Conservation (phyloP, 2,113 vertebrate species). For the Elaphurus davidianus region DNA sequence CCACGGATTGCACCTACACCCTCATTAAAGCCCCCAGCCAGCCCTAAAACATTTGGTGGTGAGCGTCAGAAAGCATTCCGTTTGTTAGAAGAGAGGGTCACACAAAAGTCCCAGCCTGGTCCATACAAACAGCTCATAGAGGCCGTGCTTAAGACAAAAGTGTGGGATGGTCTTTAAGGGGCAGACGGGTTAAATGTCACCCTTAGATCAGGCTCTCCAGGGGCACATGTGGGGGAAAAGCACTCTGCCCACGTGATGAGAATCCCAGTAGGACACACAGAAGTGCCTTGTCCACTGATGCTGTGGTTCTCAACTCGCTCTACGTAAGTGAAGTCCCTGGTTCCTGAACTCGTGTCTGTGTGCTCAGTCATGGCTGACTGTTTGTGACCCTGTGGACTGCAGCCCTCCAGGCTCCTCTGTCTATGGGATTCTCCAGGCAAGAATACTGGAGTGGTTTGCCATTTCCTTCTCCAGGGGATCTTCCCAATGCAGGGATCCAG, state of each 20-base stretch:
- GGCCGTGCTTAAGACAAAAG: not conserved
- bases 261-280: not conserved
- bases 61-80: not conserved
- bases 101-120: not conserved
- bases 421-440: not conserved
- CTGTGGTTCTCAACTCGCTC: rapidly evolving
- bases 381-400: not conserved
- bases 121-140: not conserved
- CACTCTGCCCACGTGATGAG: not conserved
- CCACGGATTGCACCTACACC: slow-evolving; percentile 35
- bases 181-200: not conserved
- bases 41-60: not conserved
- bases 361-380: not conserved
- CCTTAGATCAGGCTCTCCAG: not conserved
- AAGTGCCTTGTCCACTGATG: no score
- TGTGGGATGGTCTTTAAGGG: not conserved
- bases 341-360: not conserved
- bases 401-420: not conserved
- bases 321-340: rapidly evolving
- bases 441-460: not conserved
- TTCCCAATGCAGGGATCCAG: not conserved
- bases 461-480: not conserved
- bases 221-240: not conserved
- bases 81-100: not conserved
- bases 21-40: not conserved